Percentiles rank a stretch among this genome's conserved stretches.
phyloP scores from a whole-genome alignment of 1,140 invertebrate genomes.

The Drosophila chauvacae region DNA sequence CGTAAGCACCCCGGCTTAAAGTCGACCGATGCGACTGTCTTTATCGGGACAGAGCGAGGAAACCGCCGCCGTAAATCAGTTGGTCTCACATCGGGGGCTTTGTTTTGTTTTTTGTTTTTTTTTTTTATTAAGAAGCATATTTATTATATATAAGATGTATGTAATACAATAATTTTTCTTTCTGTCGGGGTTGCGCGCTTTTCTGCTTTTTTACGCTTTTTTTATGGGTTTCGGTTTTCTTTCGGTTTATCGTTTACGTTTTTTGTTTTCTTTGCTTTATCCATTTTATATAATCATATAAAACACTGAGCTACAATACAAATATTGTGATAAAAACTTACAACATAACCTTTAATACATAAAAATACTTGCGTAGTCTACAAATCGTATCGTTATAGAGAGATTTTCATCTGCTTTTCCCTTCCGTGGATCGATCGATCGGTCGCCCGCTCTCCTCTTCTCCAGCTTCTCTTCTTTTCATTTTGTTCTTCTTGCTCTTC shows the following conservation, averaged over 20 bases:
- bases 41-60: constrained; percentile 48
- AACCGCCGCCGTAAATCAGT: constrained; percentile 73
- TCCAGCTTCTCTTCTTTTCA: constrained; percentile 16
- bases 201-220: constrained; percentile 53
- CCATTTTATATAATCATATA: constrained; percentile 84
- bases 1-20: constrained; percentile 63
- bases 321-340: constrained; percentile 85
- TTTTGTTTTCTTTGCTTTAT: constrained; percentile 59
- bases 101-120: constrained; percentile 58
- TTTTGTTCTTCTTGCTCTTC: constrained; percentile 8
- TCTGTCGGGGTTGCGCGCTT: constrained; percentile 56
- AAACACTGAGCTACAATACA: constrained; percentile 85
- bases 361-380: constrained; percentile 85
- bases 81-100: constrained; percentile 43
- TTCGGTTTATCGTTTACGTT: constrained; percentile 48
- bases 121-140: constrained; percentile 83
- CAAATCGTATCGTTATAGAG: constrained; percentile 83
- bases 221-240: constrained; percentile 54
- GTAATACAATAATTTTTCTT: constrained; percentile 82
- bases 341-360: constrained; percentile 85
- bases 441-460: constrained; percentile 32
- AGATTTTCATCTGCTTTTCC: constrained; percentile 42
- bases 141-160: constrained; percentile 84
- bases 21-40: constrained; percentile 47
- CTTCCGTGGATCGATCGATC: constrained; percentile 50